Base-by-base conservation (phyloP, 2,113 vertebrate species). In the Vombatus ursinus region DNA sequence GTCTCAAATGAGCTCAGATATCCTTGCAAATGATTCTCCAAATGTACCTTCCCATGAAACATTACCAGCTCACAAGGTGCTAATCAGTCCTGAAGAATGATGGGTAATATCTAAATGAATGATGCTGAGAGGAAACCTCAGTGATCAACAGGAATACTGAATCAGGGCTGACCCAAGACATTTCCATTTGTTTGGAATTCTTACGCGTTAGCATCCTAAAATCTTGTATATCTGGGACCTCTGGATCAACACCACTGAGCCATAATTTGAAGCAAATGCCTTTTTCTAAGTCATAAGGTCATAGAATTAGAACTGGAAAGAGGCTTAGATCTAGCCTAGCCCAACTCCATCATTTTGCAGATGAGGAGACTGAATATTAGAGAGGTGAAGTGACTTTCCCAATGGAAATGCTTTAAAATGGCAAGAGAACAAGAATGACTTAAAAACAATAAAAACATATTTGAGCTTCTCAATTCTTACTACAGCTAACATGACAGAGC, bases 381-480 rank as follows among this genome's bases (percentile, higher is more conserved):
- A 68, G 61, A 77, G 57, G 57, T 68, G 57, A 68, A 68, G 57
- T 37, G 31, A 68, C 28, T 68, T 68, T 57, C 2, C 1, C 61
- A 68, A 68, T 19, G 31, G 61, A 77, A 77, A 77, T 77, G 37
- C 68, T 68, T 94, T 14, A 49, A 44, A 61, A 93, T 49, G 93
- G 24, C 37, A 53, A 93, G 77, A 91, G 90, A 84, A 53, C 91
- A 24, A 77, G 2, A 89, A 92, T 90, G 91, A 28, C 77, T 14
- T 49, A 47, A 37, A 94, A 90, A 97, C 19, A 90, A 8, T 44
- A 48, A 26, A 94, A 90, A 96, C 8, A 52, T 52, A 94, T 95
- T 96, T 95, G 47, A 49, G 57, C 23, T 57, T 92, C 52, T 22
- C 1, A 49, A 49, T 52, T 91, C n/a, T 57, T 52, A 50, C 31